A percentile compares a stretch with the other conserved stretches of the same genome.
phyloP scores from a whole-genome alignment of 2,797 vertebrate genomes.

The Cryptoprocta ferox region DNA sequence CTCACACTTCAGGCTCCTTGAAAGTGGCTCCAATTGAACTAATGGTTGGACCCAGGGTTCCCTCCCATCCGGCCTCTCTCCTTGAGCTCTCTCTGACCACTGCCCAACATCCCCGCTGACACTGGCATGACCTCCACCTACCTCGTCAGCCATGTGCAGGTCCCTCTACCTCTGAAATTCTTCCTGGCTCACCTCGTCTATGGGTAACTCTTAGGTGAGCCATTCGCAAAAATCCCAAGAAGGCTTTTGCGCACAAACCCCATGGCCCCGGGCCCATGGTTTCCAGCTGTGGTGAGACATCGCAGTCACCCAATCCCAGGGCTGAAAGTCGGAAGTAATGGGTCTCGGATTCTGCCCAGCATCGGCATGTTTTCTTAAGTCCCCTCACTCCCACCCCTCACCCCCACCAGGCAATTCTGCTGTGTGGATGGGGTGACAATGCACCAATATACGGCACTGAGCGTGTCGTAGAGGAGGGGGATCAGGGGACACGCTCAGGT shows the following conservation, averaged over 20 bases:
- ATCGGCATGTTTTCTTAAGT: not conserved
- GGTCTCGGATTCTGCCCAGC: not conserved
- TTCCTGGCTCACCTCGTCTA: too few species aligned
- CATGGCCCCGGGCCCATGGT: not conserved
- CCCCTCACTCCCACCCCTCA: too few species aligned
- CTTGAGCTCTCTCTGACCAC: not conserved
- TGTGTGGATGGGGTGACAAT: not conserved
- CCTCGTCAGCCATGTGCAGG: not conserved
- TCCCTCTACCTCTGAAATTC: not conserved
- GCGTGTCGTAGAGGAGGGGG: not conserved
- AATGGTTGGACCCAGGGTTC: accelerated
- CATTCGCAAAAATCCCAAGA: not conserved
- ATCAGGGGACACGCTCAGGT: not conserved
- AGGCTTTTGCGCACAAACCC: not conserved
- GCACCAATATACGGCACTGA: not conserved
- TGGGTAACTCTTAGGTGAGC: not conserved
- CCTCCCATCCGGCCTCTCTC: not conserved
- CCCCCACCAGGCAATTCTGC: not conserved
- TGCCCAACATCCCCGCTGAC: not conserved
- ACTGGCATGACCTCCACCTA: too few species aligned
- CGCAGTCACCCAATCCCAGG: not conserved
- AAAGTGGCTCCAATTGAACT: too few species aligned
- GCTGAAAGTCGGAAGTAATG: not conserved
- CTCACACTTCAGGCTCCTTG: not conserved
- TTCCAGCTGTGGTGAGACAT: not conserved